Conservation (phyloP, 2,797 vertebrate genomes). For the Scolopax bukidnonensis region DNA sequence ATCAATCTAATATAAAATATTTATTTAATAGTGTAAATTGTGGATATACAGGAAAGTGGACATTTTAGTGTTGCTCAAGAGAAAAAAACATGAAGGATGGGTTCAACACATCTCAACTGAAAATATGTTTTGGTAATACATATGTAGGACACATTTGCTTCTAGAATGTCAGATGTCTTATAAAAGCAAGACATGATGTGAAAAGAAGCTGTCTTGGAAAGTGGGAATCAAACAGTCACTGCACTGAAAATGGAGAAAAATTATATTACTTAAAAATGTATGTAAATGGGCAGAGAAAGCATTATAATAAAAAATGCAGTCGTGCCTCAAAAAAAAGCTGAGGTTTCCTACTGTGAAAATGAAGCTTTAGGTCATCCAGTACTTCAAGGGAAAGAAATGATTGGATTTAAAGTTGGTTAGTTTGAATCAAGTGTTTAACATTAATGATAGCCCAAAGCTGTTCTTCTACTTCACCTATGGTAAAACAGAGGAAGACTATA, state of each 20-base stretch:
- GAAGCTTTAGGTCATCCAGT: neutral
- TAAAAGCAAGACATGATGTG: neutral
- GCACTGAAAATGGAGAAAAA: neutral
- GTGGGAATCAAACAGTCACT: neutral
- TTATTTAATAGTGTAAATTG: neutral
- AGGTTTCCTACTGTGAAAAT: neutral
- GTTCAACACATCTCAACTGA: neutral
- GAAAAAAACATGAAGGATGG: neutral
- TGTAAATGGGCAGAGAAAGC: neutral
- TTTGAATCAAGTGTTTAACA: constrained; percentile 6
- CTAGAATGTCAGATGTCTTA: neutral
- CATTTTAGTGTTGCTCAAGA: neutral
- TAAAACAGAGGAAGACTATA: neutral
- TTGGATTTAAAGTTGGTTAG: neutral
- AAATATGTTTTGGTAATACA: neutral
- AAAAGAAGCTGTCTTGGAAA: neutral
- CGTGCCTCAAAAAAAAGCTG: neutral
- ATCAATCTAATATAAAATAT: neutral
- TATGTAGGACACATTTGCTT: neutral
- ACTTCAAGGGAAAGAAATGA: neutral
- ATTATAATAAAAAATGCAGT: neutral
- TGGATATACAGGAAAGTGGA: neutral
- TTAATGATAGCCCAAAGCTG: neutral
- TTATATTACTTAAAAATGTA: neutral
- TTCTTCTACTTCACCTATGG: neutral